Conservation (phyloP, 2,113 vertebrate genomes). For the Galemys pyrenaicus region DNA sequence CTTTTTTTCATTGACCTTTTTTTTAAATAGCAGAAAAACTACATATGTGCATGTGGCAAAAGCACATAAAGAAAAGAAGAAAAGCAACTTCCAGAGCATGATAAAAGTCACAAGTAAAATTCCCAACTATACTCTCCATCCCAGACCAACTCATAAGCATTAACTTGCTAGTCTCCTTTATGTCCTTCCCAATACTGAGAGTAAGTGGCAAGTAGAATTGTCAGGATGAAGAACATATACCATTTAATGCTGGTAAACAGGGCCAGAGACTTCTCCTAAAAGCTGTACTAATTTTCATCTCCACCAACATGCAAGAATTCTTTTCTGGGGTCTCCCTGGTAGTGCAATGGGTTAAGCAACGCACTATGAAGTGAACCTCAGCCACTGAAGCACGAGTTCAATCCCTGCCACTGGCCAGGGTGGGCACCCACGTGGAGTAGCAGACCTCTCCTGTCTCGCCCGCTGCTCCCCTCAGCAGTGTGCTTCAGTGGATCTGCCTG, state of each 20-base stretch:
- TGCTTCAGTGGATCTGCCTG: no score
- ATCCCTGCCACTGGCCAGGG: no score
- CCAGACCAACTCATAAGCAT: background rate
- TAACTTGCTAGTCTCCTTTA: background rate
- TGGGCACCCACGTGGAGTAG: no score
- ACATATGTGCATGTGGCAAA: background rate
- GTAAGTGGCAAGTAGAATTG: background rate
- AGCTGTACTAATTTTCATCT: background rate
- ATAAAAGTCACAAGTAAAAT: background rate
- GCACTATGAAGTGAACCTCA: no score
- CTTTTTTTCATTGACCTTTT: background rate
- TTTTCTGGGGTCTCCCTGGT: no score
- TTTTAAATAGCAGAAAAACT: background rate
- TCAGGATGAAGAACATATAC: background rate
- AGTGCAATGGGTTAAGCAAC: no score
- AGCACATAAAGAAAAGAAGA: background rate
- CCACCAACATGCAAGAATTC: background rate
- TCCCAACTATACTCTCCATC: background rate
- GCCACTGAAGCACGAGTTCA: no score
- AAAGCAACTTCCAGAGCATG: background rate
- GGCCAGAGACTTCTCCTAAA: background rate
- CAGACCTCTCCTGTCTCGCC: no score
- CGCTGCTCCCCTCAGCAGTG: no score
- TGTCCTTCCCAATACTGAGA: background rate
- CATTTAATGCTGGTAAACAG: background rate